Conservation (phyloP, 2,113 vertebrate genomes). For the Paraplagusia blochii region DNA sequence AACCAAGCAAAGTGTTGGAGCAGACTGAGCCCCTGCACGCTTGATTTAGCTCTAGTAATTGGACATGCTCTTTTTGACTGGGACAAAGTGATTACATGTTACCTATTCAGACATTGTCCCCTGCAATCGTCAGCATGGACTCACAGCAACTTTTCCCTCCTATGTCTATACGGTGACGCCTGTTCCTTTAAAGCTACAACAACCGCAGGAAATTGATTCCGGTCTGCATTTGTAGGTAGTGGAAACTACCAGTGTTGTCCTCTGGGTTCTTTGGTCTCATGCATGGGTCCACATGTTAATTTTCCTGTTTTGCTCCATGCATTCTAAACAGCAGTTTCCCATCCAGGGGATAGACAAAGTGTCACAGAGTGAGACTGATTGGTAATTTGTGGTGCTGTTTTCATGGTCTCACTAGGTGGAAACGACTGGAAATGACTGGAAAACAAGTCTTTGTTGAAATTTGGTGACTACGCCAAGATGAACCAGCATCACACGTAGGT, state of each 20-base stretch:
- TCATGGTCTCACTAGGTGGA: constrained; percentile 61
- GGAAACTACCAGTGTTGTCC: constrained; percentile 57
- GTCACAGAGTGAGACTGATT: constrained; percentile 63
- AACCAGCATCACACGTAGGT: constrained; percentile 22
- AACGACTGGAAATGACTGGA: constrained; percentile 64
- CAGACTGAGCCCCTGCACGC: constrained; percentile 56
- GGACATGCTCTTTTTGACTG: constrained; percentile 73
- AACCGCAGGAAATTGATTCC: constrained; percentile 31
- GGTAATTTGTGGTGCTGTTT: constrained; percentile 72
- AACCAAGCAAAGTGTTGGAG: constrained; percentile 61
- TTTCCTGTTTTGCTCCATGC: constrained; percentile 53
- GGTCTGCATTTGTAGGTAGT: constrained; percentile 34
- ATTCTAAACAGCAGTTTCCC: constrained; percentile 63
- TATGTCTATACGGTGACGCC: constrained; percentile 3
- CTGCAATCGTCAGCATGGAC: constrained; percentile 34
- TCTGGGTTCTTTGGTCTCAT: constrained; percentile 44
- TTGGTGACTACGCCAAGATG: constrained; percentile 43
- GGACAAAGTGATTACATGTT: constrained; percentile 73
- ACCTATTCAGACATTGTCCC: constrained; percentile 57
- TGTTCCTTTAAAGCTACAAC: constrained; percentile 18
- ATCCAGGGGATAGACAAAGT: constrained; percentile 58
- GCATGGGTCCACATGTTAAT: constrained; percentile 54
- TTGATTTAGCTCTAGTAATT: constrained; percentile 72
- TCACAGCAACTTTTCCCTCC: constrained; percentile 7
- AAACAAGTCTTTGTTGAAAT: constrained; percentile 44